phyloP scores from a whole-genome alignment of 1,140 invertebrate species.

The Goniozus legneri region DNA sequence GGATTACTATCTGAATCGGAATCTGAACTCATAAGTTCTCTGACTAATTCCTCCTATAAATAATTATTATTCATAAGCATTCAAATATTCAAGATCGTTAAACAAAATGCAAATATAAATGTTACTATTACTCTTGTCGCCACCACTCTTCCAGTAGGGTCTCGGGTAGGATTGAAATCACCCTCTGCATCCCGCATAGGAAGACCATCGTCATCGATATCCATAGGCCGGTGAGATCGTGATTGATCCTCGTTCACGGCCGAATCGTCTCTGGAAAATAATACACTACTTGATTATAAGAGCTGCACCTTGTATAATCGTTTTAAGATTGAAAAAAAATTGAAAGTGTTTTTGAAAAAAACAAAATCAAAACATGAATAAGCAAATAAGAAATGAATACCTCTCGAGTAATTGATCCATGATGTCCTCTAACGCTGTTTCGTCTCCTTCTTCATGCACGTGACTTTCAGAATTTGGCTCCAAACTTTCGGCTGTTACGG shows the following conservation, averaged over 20 bases:
- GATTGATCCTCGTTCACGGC: constrained; percentile 47
- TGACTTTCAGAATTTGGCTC: constrained; percentile 58
- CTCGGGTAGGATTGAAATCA: constrained; percentile 48
- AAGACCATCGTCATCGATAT: constrained; percentile 50
- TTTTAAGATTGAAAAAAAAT: not conserved
- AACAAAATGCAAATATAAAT: constrained; percentile 8
- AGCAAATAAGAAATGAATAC: constrained; percentile 35
- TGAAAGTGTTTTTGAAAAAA: not conserved
- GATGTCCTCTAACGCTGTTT: constrained; percentile 63
- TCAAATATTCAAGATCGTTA: constrained; percentile 1
- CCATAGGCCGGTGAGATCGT: constrained; percentile 50
- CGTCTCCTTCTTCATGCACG: constrained; percentile 55
- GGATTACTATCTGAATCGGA: constrained; percentile 53
- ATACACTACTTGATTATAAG: constrained; percentile 54
- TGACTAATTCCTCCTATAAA: no score
- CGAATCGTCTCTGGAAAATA: constrained; percentile 49
- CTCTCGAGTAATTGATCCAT: constrained; percentile 68
- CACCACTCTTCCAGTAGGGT: constrained; percentile 48
- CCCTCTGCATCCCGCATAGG: constrained; percentile 43
- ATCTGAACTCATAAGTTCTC: constrained; percentile 60
- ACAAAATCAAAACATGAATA: constrained; percentile 4
- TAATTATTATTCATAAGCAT: not conserved
- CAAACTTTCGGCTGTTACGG: constrained; percentile 59
- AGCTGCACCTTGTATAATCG: constrained; percentile 25
- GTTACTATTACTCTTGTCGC: constrained; percentile 13